phyloP scores from a whole-genome alignment of 2,797 vertebrate genomes.

The Coendou prehensilis region DNA sequence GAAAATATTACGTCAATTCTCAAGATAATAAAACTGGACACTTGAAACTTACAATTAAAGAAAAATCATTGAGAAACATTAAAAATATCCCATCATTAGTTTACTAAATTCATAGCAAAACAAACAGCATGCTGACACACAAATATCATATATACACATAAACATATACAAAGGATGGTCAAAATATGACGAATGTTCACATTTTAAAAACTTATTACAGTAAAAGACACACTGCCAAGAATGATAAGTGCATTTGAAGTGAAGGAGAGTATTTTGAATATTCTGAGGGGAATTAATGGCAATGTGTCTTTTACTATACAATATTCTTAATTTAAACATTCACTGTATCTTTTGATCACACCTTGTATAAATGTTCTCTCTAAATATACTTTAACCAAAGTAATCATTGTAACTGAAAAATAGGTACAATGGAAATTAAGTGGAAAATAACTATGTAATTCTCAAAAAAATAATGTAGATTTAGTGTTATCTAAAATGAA shows the following conservation, averaged over 20 bases:
- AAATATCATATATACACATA: neutral
- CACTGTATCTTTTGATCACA: neutral
- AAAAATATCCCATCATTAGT: neutral
- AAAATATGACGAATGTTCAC: neutral
- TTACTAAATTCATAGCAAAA: neutral
- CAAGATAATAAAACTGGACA: slow-evolving; percentile 51
- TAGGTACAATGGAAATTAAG: neutral
- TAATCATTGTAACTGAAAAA: neutral
- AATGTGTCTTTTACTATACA: neutral
- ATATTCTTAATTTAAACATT: neutral
- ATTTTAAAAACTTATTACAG: neutral
- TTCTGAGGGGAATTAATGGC: neutral
- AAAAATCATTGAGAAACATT: neutral
- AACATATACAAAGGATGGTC: neutral
- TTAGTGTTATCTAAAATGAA: slow-evolving; percentile 74
- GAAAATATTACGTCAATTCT: slow-evolving; percentile 47
- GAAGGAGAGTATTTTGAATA: neutral
- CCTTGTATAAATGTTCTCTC: neutral
- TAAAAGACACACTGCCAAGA: neutral
- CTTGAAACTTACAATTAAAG: neutral
- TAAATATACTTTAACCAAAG: neutral
- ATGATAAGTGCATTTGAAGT: neutral
- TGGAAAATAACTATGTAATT: slow-evolving; percentile 8
- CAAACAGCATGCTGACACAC: too few relatives aligned
- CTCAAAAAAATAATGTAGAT: slow-evolving; percentile 71